phyloP scores from a whole-genome alignment of 1,140 invertebrate genomes.

The Trigoniulus corallinus region DNA sequence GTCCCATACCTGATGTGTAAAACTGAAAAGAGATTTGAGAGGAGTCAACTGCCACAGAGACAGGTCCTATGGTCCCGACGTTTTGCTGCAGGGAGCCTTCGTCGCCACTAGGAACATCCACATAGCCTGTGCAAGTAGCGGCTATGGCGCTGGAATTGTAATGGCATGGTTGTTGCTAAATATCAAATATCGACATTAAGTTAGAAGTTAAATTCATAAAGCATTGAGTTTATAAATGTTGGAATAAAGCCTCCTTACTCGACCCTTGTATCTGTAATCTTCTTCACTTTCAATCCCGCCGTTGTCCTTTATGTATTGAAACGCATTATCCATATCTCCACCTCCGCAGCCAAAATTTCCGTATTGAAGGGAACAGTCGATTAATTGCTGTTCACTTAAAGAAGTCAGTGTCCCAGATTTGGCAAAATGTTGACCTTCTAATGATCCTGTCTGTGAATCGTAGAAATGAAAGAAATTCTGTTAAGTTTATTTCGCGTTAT shows the following conservation, averaged over 20 bases:
- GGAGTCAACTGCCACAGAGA: slow-evolving; percentile 32
- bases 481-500: too few species aligned
- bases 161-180: neutral
- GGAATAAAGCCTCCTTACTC: neutral
- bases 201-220: neutral
- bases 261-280: slow-evolving; percentile 30
- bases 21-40: slow-evolving; percentile 20
- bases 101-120: neutral
- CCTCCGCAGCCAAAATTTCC: slow-evolving; percentile 49
- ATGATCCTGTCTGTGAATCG: slow-evolving; percentile 15
- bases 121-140: neutral
- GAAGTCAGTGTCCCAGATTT: slow-evolving; percentile 15
- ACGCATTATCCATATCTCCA: slow-evolving; percentile 42
- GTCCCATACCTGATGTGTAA: slow-evolving; percentile 2
- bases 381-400: slow-evolving; percentile 15
- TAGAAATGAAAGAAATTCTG: too few species aligned
- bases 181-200: neutral
- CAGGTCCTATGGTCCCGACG: slow-evolving; percentile 24
- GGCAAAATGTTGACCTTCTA: slow-evolving; percentile 13
- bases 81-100: slow-evolving; percentile 19
- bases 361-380: slow-evolving; percentile 17
- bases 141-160: neutral
- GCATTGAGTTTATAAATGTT: neutral
- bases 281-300: slow-evolving; percentile 41
- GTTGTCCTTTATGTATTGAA: slow-evolving; percentile 42